A percentile compares a stretch with the other conserved stretches of the same genome.
Evolutionary conservation across 2,797 vertebrate species (phyloP).

Genomic region (Cephalopachus bancanus): DNA sequence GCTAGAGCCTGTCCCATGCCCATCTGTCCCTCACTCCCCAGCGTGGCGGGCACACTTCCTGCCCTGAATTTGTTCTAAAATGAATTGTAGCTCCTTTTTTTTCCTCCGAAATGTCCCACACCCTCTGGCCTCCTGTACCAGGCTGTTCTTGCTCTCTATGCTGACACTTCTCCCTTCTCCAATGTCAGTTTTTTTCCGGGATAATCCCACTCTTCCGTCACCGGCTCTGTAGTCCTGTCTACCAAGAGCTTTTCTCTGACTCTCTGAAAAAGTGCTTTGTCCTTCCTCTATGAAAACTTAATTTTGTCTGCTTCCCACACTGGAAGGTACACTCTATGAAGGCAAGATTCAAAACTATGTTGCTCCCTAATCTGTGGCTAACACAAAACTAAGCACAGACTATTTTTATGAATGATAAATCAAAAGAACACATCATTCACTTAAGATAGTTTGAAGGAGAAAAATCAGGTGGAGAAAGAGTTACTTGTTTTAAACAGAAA

Average conservation of each 20-base stretch:
- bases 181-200: neutral
- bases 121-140: neutral
- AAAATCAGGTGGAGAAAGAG: too few relatives aligned
- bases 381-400: neutral
- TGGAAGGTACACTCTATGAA: neutral
- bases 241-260: neutral
- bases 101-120: neutral
- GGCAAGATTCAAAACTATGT: neutral
- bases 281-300: neutral
- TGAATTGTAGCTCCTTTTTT: neutral
- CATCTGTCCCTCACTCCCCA: neutral
- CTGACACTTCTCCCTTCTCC: neutral
- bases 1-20: neutral
- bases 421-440: neutral
- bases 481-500: neutral
- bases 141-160: neutral
- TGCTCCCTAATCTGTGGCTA: neutral
- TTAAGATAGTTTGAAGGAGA: neutral
- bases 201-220: neutral
- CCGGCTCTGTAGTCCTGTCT: neutral
- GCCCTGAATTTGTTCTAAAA: neutral
- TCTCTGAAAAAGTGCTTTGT: neutral
- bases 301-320: neutral
- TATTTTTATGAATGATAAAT: neutral
- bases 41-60: neutral